A percentile compares a stretch with the other conserved stretches of the same genome.
These are phyloP conservation scores for Belgica antarctica DNA, from an alignment of 2,888 invertebrate genomes.

Conservation along the genomic window DNA sequence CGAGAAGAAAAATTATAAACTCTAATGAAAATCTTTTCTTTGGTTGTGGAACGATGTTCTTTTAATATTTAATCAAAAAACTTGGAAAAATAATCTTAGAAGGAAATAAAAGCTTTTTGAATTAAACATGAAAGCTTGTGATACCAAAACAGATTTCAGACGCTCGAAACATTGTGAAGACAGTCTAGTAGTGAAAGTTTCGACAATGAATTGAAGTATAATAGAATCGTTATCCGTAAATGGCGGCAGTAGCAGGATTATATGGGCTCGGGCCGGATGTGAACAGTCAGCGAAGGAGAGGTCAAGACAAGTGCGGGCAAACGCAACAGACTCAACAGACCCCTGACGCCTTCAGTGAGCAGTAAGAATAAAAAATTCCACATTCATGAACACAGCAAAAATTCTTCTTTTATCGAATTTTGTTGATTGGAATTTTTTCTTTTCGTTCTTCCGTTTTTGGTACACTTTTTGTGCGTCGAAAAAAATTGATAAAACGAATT, in stretches of 20 bases:
- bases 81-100: background rate
- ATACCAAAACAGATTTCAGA: background rate
- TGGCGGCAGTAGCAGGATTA: conserved; percentile 78
- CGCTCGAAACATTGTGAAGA: background rate
- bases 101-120: background rate
- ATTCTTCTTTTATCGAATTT: no score
- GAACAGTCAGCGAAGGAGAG: conserved; percentile 51
- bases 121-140: background rate
- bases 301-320: conserved; percentile 55
- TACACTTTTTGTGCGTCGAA: background rate
- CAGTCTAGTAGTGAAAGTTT: background rate
- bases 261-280: conserved; percentile 76
- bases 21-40: background rate
- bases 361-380: conserved; percentile 44
- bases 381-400: no score
- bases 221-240: conserved; percentile 48
- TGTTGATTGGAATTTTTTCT: background rate
- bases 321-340: no score
- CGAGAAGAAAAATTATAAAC: background rate
- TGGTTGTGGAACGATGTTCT: background rate
- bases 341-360: conserved; percentile 47
- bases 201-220: background rate
- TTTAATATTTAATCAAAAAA: background rate
- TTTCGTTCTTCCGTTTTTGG: background rate
- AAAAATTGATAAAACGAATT: background rate